Percentiles rank a stretch among this genome's conserved stretches.
Evolutionary conservation across 1,140 invertebrate species (phyloP).

Genomic region (Drosophila melanica): DNA sequence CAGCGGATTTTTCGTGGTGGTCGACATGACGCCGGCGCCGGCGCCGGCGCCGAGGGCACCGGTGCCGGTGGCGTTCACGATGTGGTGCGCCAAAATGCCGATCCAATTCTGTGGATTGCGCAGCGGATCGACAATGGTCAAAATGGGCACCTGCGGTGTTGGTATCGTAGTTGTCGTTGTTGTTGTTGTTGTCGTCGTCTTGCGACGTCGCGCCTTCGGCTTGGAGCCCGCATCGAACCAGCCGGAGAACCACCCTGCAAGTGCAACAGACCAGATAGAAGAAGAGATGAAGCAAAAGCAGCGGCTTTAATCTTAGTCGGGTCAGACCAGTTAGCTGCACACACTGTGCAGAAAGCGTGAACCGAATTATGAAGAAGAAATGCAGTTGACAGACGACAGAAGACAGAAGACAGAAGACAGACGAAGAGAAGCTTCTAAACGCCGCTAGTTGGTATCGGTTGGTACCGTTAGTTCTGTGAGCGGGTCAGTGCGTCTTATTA

Average conservation of each 20-base stretch:
- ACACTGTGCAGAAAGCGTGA: slow-evolving; percentile 47
- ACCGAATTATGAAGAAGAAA: background rate
- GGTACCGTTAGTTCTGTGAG: background rate
- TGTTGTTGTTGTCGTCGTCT: slow-evolving; percentile 68
- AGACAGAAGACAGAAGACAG: background rate
- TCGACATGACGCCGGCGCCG: slow-evolving; percentile 4
- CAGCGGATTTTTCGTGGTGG: slow-evolving; percentile 63
- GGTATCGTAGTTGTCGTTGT: slow-evolving; percentile 55
- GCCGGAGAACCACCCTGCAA: slow-evolving; percentile 75
- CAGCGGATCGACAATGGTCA: slow-evolving; percentile 78
- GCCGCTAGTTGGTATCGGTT: background rate
- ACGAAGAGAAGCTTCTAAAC: background rate
- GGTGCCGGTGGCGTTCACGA: slow-evolving; percentile 75
- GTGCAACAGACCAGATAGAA: background rate
- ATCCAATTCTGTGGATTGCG: slow-evolving; percentile 83
- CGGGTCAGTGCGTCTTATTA: slow-evolving; percentile 10
- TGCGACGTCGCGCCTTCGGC: slow-evolving; percentile 64
- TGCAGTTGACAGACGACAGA: background rate
- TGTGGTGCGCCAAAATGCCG: slow-evolving; percentile 79
- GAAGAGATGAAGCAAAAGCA: background rate
- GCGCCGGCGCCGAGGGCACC: slow-evolving; percentile 5
- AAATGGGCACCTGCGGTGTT: slow-evolving; percentile 72
- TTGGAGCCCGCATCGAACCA: slow-evolving; percentile 74
- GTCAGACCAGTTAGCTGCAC: slow-evolving; percentile 2
- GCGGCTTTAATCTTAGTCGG: background rate